A percentile compares a stretch with the other conserved stretches of the same genome.
Evolutionary conservation across 2,797 vertebrate species (phyloP).

Genomic region (Halcyon leucocephala): DNA sequence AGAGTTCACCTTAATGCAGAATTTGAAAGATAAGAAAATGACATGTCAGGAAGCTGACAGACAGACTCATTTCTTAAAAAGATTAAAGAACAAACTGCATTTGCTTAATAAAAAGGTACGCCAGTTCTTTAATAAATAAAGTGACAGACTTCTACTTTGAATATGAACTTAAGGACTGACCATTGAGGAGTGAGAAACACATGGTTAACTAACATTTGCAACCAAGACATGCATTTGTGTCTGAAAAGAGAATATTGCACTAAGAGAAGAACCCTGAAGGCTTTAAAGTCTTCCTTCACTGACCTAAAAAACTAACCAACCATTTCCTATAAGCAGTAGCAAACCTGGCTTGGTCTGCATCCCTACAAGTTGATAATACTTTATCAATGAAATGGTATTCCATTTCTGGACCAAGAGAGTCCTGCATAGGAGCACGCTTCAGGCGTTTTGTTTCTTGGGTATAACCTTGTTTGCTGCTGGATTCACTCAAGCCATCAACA

Average conservation of each 20-base stretch:
- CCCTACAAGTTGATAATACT: conserved; percentile 84
- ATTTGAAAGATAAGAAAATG: neutral
- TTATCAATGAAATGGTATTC: conserved; percentile 88
- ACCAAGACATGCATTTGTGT: conserved; percentile 76
- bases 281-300: conserved; percentile 71
- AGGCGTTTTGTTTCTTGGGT: conserved; percentile 91
- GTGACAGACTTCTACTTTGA: conserved; percentile 24
- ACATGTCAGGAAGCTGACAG: neutral
- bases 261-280: conserved; percentile 57
- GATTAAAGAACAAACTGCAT: conserved; percentile 40
- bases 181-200: conserved; percentile 45
- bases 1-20: neutral
- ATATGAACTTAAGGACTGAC: conserved; percentile 62
- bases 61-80: neutral
- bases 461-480: conserved; percentile 81
- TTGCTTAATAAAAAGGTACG: conserved; percentile 44
- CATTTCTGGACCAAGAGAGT: conserved; percentile 77
- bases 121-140: conserved; percentile 66
- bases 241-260: conserved; percentile 81
- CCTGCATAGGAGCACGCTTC: conserved; percentile 85
- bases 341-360: conserved; percentile 89
- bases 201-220: conserved; percentile 50
- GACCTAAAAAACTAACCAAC: conserved; percentile 88
- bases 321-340: conserved; percentile 92
- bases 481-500: conserved; percentile 84